Evolutionary conservation across 2,113 vertebrate species (phyloP), one percentile per base, ranked within the genome.

Genomic region (Mellivora capensis): DNA sequence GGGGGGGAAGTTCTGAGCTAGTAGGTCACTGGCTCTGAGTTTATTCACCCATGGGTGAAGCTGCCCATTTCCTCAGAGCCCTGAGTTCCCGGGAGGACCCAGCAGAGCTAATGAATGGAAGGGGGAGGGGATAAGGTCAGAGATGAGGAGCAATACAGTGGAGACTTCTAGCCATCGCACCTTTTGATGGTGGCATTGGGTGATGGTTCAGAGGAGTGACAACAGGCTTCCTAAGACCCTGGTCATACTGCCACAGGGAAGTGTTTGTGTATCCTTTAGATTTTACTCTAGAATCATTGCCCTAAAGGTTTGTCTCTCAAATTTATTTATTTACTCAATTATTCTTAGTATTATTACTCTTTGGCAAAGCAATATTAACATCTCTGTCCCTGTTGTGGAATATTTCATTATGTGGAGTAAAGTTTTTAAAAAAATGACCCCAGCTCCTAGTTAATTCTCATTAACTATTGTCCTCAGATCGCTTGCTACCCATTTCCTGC

Each of bases 381-480:
- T 2, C 67, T 47, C 8, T n/a, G 31, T 90, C 34, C 15, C 8
- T 37, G 79, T 42, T 54, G 18, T 69, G 11, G 21, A 83, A 52
- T 94, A 67, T 79, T 31, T 80, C 52, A 47, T 87, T 62, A 23
- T 91, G 85, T 79, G 29, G 57, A 95, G 61, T 64, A 84, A 79
- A 64, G 29, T 95, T 79, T 39, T 39, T 37, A 0, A 72, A 37
- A 69, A 0, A 79, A 44, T 87, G n/a, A 27, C 59, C 42, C 12
- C 14, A 21, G 10, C 17, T 15, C 37, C 49, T 85, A 39, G 2
- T 69, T 82, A 80, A 86, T 76, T 37, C 17, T 84, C 47, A 34
- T 64, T 92, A 86, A 80, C 74, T 94, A 31, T 67, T 61, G 71
- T 42, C 67, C 44, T 87, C 31, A 80, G 59, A 47, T n/a, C 87